A percentile compares a stretch with the other conserved stretches of the same genome.
These are phyloP conservation scores for Artemia sp. DNA, from an alignment of 2,888 invertebrate species.

Conservation along the genomic window DNA sequence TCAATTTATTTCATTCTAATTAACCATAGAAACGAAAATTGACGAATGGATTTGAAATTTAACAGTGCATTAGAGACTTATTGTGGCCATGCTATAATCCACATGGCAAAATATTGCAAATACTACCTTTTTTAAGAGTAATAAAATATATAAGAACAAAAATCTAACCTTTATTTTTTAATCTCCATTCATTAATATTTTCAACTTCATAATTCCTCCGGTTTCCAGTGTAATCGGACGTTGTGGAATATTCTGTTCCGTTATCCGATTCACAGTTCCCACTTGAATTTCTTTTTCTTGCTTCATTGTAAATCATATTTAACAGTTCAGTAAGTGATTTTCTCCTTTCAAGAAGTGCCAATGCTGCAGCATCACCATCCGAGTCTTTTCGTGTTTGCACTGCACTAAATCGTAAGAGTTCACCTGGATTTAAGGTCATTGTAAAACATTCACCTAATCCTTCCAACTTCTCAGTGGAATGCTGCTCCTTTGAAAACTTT, in stretches of 20 bases:
- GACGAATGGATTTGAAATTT: too few relatives aligned
- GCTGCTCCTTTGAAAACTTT: neutral
- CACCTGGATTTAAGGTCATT: neutral
- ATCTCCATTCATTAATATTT: slow-evolving; percentile 1
- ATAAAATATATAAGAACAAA: too few relatives aligned
- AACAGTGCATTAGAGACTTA: too few relatives aligned
- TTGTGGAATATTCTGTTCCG: slow-evolving; percentile 5
- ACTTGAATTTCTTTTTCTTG: neutral
- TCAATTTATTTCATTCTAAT: too few relatives aligned
- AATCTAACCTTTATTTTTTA: neutral
- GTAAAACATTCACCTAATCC: slow-evolving; percentile 3
- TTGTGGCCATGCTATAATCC: too few relatives aligned
- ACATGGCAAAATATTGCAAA: too few relatives aligned
- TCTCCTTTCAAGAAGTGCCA: neutral
- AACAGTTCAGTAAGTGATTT: neutral
- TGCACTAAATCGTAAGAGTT: slow-evolving; percentile 6
- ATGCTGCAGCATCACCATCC: neutral
- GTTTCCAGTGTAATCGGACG: neutral
- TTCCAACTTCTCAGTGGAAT: neutral
- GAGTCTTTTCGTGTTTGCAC: neutral
- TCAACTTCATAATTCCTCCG: neutral
- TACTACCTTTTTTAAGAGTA: too few relatives aligned
- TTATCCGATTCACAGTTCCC: neutral
- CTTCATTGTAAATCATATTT: neutral
- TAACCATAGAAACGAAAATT: too few relatives aligned